phyloP scores from a whole-genome alignment of 1,140 invertebrate species.

The Zaprionus africanus region DNA sequence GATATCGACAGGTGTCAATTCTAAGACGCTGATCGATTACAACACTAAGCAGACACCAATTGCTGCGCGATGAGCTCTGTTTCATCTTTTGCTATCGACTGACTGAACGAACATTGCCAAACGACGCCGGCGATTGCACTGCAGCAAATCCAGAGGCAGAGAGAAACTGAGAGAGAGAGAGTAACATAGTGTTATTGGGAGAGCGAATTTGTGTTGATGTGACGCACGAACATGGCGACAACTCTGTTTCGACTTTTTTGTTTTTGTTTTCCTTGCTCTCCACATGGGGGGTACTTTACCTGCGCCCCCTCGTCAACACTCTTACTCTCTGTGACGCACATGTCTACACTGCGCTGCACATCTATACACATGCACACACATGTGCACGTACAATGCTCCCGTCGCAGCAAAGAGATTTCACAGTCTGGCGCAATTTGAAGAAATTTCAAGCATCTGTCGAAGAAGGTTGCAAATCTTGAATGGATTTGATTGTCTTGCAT shows the following conservation, averaged over 20 bases:
- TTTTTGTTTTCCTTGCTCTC: slow-evolving; percentile 22
- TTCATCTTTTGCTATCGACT: slow-evolving; percentile 84
- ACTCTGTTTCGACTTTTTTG: slow-evolving; percentile 12
- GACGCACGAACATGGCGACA: slow-evolving; percentile 31
- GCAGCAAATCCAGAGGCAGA: slow-evolving; percentile 5
- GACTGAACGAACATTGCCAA: slow-evolving; percentile 36
- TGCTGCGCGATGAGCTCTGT: slow-evolving; percentile 82
- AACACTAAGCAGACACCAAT: slow-evolving; percentile 78
- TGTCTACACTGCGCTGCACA: neutral
- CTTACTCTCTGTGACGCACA: neutral
- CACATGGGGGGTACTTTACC: slow-evolving; percentile 38
- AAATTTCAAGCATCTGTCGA: slow-evolving; percentile 40
- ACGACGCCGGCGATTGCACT: slow-evolving; percentile 22
- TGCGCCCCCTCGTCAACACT: slow-evolving; percentile 13
- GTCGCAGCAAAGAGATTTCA: slow-evolving; percentile 39
- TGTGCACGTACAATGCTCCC: slow-evolving; percentile 33
- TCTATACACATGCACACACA: slow-evolving; percentile 7
- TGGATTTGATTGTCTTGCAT: slow-evolving; percentile 23
- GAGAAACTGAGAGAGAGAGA: neutral
- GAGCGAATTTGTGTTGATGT: slow-evolving; percentile 11
- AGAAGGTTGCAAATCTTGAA: slow-evolving; percentile 12
- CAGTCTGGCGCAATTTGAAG: slow-evolving; percentile 65
- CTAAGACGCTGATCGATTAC: slow-evolving; percentile 83
- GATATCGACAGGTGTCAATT: slow-evolving; percentile 84
- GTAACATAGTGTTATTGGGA: neutral